These are phyloP conservation scores for Stichodactyla helianthus DNA, from an alignment of 64 coral and sea anemone genomes.

Conservation along the genomic window DNA sequence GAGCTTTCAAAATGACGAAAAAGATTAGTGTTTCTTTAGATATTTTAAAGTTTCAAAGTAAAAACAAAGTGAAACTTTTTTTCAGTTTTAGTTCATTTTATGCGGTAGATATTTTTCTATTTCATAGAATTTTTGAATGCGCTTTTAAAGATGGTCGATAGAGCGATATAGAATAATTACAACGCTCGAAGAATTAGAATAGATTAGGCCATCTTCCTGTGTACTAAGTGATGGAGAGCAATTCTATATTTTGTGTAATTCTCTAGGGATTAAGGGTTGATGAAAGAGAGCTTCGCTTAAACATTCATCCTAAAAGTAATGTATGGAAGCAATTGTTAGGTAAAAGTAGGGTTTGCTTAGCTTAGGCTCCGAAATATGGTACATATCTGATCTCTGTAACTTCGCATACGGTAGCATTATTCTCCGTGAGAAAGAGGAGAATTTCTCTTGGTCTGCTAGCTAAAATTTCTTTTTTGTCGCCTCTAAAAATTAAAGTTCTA, in stretches of 20 bases:
- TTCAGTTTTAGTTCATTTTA: too few species aligned
- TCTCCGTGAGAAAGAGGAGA: too few species aligned
- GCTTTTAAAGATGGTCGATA: not conserved
- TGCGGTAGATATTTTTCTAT: not conserved
- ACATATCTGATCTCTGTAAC: not conserved
- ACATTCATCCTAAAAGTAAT: not conserved
- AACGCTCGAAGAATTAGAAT: not conserved
- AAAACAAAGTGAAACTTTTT: too few species aligned
- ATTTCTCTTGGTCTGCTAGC: too few species aligned
- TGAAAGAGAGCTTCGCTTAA: not conserved
- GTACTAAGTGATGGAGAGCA: not conserved
- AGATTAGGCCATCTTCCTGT: not conserved
- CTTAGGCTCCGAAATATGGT: not conserved
- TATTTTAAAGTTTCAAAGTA: too few species aligned
- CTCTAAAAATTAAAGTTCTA: too few species aligned
- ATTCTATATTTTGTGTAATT: constrained; percentile 14
- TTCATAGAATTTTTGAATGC: not conserved
- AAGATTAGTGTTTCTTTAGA: too few species aligned
- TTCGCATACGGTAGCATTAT: too few species aligned
- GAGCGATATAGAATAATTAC: not conserved
- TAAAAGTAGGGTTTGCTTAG: not conserved
- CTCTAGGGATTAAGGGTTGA: not conserved
- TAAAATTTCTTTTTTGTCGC: too few species aligned
- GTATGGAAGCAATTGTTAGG: not conserved
- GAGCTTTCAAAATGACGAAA: too few species aligned